Evolutionary conservation across 2,113 vertebrate species (phyloP).

Genomic region (Coptodon rendalli): DNA sequence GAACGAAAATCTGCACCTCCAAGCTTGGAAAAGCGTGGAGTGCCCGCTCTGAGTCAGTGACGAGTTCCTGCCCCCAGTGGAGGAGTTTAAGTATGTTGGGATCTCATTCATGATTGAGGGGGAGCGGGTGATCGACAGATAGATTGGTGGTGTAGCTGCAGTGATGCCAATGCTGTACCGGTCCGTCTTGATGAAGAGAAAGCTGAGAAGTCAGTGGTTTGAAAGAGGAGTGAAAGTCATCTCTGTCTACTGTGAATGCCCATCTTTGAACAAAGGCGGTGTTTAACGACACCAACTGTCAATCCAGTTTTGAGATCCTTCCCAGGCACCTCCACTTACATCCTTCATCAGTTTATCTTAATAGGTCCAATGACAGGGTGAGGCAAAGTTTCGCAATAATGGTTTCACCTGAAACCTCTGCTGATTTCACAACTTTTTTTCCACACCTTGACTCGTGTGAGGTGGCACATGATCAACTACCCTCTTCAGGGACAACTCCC

Average conservation of each 20-base stretch:
- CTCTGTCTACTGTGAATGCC: too few relatives aligned
- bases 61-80: neutral
- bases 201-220: neutral
- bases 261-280: too few relatives aligned
- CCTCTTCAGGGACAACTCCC: neutral
- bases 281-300: too few relatives aligned
- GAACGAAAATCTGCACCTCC: accelerated
- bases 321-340: neutral
- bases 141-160: neutral
- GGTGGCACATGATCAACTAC: neutral
- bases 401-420: neutral
- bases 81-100: neutral
- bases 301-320: too few relatives aligned
- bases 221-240: too few relatives aligned
- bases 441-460: neutral
- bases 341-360: neutral
- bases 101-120: accelerated
- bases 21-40: too few relatives aligned
- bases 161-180: accelerated
- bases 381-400: neutral
- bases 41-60: neutral
- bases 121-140: neutral
- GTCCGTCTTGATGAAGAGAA: neutral
- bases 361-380: neutral
- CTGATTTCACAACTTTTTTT: neutral